Base-by-base conservation (phyloP, 2,888 invertebrate genomes). In the Hypomecis atomaria region DNA sequence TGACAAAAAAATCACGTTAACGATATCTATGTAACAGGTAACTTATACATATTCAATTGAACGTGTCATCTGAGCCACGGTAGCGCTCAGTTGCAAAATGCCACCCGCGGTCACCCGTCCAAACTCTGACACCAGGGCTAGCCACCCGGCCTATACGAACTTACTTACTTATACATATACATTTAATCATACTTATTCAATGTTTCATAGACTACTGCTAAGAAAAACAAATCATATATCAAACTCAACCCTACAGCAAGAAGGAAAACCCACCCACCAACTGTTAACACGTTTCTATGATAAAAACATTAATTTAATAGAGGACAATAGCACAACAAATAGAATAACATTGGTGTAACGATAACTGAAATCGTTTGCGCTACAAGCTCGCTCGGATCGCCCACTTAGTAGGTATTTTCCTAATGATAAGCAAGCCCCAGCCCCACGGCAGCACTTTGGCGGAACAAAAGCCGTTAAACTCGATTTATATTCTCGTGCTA, bases 401-500 rank as follows among this genome's bases (percentile, higher is more conserved):
- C 53, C 66, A 66, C 66, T 69, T 67, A 66, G 66, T 65, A 55
- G 66, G 59, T 67, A 64, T 58, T 56, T 68, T 61, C 70, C 54
- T 67, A 65, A 68, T 70, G 71, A 70, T 71, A 70, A 71, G 70
- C 68, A 70, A 66, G 65, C 65, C 66, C 40, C n/a, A 52, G 66
- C 62, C 66, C 69, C 64, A 63, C 71, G 72, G 74, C 65, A 74
- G 61, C 72, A 78, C 73, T 74, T 73, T 72, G 73, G 71, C 72
- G 69, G 71, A 75, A 71, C 73, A 74, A 77, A 78, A 81, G 78
- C 86, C 87, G 86, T 90, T 89, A 86, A 81, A 83, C 79, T 82
- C 84, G 83, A 89, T 89, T 88, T 89, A 87, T 89, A 85, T 83
- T 83, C 83, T 84, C 87, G 82, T 84, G 89, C 86, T 87, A 87